Base-by-base conservation (phyloP, 2,113 vertebrate genomes). In the Eubucco bourcierii region DNA sequence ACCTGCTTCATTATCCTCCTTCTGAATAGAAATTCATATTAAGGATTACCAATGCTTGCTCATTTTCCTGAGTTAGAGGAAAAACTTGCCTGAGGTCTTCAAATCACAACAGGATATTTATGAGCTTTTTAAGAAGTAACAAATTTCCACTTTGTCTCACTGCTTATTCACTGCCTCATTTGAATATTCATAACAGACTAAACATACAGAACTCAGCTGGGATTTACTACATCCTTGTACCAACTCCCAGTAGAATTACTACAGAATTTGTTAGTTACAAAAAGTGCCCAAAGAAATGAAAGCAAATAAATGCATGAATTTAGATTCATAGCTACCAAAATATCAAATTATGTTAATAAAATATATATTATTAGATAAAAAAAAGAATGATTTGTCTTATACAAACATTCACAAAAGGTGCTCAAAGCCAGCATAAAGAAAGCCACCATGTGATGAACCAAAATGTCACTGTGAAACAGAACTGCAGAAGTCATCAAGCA, bases 111-210 rank as follows among this genome's bases (percentile, higher is more conserved):
- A 46, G n/a, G 63, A 17, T 63, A 89, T 82, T 91, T 94, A 91
- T 24, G 25, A 82, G 81, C 67, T 70, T 72, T 73, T 82, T 77
- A 89, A 73, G 50, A 3, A 2, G 23, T 85, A 88, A 80, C 46
- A 83, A 64, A 83, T 84, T 70, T 65, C 64, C 58, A 92, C 77
- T 88, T 82, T 84, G 66, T 84, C 55, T 50, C 39, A 76, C 61
- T 80, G n/a, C 87, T 93, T 94, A 91, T 92, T 92, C 89, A 88
- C 60, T 87, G 63, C 21, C 72, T 96, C 86, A 93, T 87, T 64
- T 95, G 63, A 92, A 96, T 90, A 95, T 79, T 95, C 53, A 89
- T 93, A 86, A 79, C 39, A 93, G 59, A 89, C 60, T 76, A 96
- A 80, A 84, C 46, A 70, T 34, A 80, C 7, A 80, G 41, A 90